Evolutionary conservation across 2,888 invertebrate species (phyloP).

Genomic region (Odontomyia ornata): DNA sequence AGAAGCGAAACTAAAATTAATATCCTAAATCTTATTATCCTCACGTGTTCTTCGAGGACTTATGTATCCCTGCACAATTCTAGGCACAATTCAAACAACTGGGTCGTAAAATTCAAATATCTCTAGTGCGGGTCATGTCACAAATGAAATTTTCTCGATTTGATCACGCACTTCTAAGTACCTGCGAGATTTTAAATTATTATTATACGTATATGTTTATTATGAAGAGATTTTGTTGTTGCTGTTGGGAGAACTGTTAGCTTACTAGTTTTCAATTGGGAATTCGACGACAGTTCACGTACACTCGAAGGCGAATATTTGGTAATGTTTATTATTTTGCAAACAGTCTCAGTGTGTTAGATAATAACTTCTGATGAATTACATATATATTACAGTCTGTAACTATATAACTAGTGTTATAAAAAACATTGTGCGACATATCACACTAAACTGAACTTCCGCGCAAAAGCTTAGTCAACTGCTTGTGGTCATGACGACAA

Average conservation of each 20-base stretch:
- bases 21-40: slow-evolving; percentile 3
- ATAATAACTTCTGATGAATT: slow-evolving; percentile 24
- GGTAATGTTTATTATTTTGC: slow-evolving; percentile 21
- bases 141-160: not conserved
- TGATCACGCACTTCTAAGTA: too few species aligned
- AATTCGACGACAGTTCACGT: slow-evolving; percentile 5
- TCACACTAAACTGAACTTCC: slow-evolving; percentile 10
- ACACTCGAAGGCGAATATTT: slow-evolving; percentile 23
- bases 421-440: slow-evolving; percentile 33
- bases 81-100: slow-evolving; percentile 31
- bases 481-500: not conserved
- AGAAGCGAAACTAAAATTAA: slow-evolving; percentile 27
- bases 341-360: slow-evolving; percentile 29
- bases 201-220: too few species aligned
- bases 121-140: not conserved
- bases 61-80: not conserved
- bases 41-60: not conserved
- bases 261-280: too few species aligned
- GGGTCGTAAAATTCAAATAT: not conserved
- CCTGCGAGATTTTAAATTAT: too few species aligned
- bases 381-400: slow-evolving; percentile 20
- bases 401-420: slow-evolving; percentile 24
- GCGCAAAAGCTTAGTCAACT: not conserved
- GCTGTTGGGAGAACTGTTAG: not conserved
- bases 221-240: not conserved